Conservation (phyloP, 2,113 vertebrate genomes). For the Erythrolamprus reginae region DNA sequence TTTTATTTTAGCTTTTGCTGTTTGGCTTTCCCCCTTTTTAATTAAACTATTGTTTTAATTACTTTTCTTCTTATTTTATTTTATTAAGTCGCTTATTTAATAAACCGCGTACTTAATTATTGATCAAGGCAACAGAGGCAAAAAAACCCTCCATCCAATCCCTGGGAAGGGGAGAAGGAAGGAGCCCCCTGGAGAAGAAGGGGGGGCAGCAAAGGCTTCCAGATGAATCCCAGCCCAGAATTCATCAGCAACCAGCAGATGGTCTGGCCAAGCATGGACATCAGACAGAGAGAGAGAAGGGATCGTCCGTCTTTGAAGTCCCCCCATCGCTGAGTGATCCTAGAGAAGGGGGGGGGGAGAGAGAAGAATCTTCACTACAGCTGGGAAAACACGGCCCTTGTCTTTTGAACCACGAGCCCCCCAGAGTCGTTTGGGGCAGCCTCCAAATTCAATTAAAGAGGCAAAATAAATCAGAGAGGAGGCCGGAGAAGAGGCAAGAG, state of each 20-base stretch:
- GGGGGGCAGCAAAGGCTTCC: not conserved
- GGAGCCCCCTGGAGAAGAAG: not conserved
- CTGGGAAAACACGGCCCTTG: not conserved
- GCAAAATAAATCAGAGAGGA: not conserved
- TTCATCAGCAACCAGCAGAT: not conserved
- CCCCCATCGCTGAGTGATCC: not conserved
- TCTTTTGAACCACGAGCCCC: not conserved
- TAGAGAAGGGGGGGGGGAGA: not conserved
- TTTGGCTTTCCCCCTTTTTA: not conserved
- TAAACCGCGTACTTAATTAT: not conserved
- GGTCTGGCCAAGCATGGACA: not conserved
- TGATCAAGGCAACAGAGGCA: not conserved
- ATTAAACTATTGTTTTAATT: not conserved
- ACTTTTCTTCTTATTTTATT: not conserved
- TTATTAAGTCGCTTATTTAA: not conserved
- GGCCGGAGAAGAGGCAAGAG: not conserved
- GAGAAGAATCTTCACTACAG: not conserved
- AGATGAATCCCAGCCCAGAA: not conserved
- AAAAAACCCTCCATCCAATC: not conserved
- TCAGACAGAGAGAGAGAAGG: not conserved
- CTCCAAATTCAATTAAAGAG: not conserved
- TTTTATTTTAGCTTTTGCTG: not conserved
- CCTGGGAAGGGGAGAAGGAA: not conserved
- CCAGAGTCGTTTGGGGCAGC: not conserved
- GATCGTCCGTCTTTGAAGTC: not conserved